Conservation (phyloP, 2,888 invertebrate genomes). For the Vandiemenella viatica region DNA sequence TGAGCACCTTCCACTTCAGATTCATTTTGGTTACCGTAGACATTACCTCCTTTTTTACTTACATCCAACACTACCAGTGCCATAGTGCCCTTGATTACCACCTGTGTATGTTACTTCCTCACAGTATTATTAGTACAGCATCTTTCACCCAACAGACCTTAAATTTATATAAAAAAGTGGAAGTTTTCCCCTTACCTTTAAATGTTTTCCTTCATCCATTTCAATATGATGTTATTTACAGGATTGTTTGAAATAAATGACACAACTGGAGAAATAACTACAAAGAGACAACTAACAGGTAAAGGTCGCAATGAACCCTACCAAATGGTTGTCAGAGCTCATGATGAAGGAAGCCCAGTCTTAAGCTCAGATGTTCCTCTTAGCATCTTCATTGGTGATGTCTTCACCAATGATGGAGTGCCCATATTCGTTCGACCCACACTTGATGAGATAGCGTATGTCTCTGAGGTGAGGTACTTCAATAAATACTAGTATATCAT, state of each 20-base stretch:
- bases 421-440: constrained; percentile 57
- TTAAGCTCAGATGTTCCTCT: constrained; percentile 43
- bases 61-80: too few species aligned
- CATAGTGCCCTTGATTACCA: too few species aligned
- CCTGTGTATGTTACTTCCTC: too few species aligned
- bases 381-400: constrained; percentile 57
- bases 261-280: constrained; percentile 49
- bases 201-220: too few species aligned
- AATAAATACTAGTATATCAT: too few species aligned
- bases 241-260: constrained; percentile 52
- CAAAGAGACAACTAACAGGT: constrained; percentile 49
- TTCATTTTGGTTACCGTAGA: too few species aligned
- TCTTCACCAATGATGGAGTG: constrained; percentile 66
- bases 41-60: too few species aligned
- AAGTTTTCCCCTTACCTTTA: too few species aligned
- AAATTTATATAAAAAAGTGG: too few species aligned
- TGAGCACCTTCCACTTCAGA: too few species aligned
- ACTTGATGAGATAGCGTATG: constrained; percentile 48
- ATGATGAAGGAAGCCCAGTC: constrained; percentile 47
- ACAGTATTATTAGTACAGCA: too few species aligned
- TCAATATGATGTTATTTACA: constrained; percentile 23
- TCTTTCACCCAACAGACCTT: too few species aligned
- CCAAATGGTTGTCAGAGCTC: constrained; percentile 47
- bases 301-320: constrained; percentile 63
- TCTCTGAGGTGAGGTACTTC: constrained; percentile 57